Base-by-base conservation (phyloP, 30 jellyfish, hydroid and myxozoan genomes). In the Aurelia sp. region DNA sequence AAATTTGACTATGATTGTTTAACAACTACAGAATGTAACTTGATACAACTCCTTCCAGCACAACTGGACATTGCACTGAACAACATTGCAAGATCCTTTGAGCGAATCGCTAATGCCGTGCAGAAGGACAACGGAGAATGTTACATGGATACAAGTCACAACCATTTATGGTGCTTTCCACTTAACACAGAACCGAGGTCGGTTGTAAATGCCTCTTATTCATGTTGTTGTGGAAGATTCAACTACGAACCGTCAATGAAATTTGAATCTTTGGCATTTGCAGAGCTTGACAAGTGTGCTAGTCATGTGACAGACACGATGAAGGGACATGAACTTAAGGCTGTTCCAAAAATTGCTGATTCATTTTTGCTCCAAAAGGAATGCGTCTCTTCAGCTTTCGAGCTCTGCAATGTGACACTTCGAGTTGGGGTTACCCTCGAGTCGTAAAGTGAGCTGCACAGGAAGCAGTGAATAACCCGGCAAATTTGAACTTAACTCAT, bases 121-220 rank as follows among this genome's bases (percentile, higher is more conserved):
- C 92, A 82, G 20, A 57, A 71, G 41, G 68, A 35, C 20, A 59
- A 17, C 48, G 92, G 92, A 4, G 92, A 82, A 40, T 70, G 79
- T 30, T 82, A 68, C 86, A 40, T 44, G 9, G 92, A 82, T 27
- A 30, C 69, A 4, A 55, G 47, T 17, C 24, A 8, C 86, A 19
- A 33, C 52, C 92, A 82, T 70, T 63, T 82, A 12, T 82, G 92
- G 92, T 48, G 74, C 65, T 82, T 82, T 33, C 92, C 92, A 13
- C 63, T 22, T 0, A 69, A 40, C 63, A 52, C 92, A 10, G 86
- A 68, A 21, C 79, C 77, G 19, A 22, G 53, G 33, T 35, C 80
- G 4, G 68, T 57, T 11, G 48, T 16, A 10, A 40, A 35, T 31
- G 60, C n/a, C 15, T 38, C 41, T 5, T 55, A 21, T 33, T 47